phyloP scores from a whole-genome alignment of 2,113 vertebrate genomes.

The Passer montanus region DNA sequence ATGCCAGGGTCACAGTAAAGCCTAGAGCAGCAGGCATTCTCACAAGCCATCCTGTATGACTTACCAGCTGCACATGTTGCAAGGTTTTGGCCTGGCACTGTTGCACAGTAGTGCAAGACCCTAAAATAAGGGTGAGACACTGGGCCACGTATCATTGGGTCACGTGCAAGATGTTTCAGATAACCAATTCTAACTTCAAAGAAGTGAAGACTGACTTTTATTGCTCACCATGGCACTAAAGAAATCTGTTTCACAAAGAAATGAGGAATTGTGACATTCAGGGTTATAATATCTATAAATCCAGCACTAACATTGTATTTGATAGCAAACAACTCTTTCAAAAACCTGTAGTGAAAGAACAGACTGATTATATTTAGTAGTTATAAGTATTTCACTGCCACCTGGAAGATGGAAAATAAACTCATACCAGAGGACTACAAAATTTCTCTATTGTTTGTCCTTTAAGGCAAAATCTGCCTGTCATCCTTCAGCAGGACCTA shows the following conservation, averaged over 20 bases:
- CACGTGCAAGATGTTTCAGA: not conserved
- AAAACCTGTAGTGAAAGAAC: not conserved
- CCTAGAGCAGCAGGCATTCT: not conserved
- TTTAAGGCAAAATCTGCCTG: not conserved
- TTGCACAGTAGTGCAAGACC: not conserved
- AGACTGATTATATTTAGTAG: not conserved
- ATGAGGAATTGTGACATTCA: not conserved
- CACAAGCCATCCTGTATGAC: not conserved
- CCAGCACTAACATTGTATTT: not conserved
- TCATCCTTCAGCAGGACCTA: not conserved
- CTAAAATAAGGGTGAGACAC: not conserved
- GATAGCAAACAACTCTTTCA: not conserved
- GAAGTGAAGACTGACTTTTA: not conserved
- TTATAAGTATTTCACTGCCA: not conserved
- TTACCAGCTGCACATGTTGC: not conserved
- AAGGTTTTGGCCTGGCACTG: not conserved
- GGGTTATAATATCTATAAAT: not conserved
- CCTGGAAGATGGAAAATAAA: not conserved
- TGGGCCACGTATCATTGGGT: not conserved
- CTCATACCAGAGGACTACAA: not conserved
- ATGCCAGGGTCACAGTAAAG: not conserved
- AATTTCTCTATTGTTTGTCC: not conserved
- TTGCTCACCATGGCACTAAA: not conserved
- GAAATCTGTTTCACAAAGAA: not conserved
- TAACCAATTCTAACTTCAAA: not conserved